These are phyloP conservation scores for Chelonia mydas DNA, from an alignment of 2,797 vertebrate species.

Conservation along the genomic window DNA sequence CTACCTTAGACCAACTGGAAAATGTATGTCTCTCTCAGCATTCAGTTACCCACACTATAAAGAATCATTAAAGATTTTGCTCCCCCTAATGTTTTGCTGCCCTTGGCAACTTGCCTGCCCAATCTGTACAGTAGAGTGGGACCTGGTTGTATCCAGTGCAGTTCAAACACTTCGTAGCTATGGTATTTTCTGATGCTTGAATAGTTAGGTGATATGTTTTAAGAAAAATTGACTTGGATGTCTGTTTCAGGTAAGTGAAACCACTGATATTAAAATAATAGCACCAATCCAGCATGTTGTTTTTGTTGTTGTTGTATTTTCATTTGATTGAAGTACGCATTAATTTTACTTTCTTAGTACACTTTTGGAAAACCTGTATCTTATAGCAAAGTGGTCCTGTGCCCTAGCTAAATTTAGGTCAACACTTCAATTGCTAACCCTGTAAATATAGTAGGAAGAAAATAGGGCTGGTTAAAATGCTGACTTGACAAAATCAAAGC, in stretches of 20 bases:
- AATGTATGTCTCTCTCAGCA: slow-evolving; percentile 19
- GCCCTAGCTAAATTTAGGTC: accelerated
- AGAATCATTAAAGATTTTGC: slow-evolving; percentile 48
- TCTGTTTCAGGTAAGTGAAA: not conserved
- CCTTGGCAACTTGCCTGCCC: slow-evolving; percentile 9
- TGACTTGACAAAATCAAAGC: not conserved
- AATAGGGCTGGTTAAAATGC: not conserved
- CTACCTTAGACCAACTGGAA: slow-evolving; percentile 54
- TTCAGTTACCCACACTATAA: slow-evolving; percentile 41
- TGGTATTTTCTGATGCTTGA: slow-evolving; percentile 20
- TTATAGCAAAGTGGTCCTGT: not conserved
- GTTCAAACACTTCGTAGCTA: not conserved
- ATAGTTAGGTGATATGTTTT: not conserved
- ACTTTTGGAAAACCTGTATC: not conserved
- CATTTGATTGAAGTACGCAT: not conserved
- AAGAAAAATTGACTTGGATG: not conserved
- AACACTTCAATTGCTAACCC: not conserved
- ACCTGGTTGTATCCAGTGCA: not conserved
- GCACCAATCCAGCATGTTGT: not conserved
- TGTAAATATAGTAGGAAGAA: not conserved
- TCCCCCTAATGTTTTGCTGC: slow-evolving; percentile 32
- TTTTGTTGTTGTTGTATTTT: not conserved
- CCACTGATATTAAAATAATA: not conserved
- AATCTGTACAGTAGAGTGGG: not conserved
- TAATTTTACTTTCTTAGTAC: not conserved